These are phyloP conservation scores for Enteromius viviparus DNA, from an alignment of 2,797 vertebrate species.

Conservation along the genomic window DNA sequence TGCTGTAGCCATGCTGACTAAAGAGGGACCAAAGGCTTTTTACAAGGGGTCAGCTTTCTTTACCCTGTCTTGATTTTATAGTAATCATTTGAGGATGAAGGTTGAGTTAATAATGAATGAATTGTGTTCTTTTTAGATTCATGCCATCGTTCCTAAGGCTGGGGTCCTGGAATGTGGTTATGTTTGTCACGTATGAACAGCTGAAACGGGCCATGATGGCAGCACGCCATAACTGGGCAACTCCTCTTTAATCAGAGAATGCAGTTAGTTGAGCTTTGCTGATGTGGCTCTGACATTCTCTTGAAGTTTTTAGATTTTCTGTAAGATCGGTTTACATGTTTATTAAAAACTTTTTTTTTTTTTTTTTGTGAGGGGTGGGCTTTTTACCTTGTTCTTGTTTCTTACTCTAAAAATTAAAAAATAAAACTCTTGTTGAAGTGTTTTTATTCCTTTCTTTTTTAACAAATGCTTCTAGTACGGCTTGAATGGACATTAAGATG, in stretches of 20 bases:
- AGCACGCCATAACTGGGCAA: conserved; percentile 65
- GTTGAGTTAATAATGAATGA: neutral
- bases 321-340: conserved; percentile 26
- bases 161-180: conserved; percentile 94
- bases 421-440: neutral
- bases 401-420: too few species aligned
- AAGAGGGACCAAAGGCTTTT: conserved; percentile 86
- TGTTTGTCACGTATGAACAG: conserved; percentile 95
- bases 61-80: neutral
- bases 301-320: neutral
- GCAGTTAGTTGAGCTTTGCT: conserved; percentile 31
- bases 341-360: conserved; percentile 19
- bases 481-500: neutral
- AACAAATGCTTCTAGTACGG: neutral
- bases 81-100: neutral
- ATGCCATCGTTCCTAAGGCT: conserved; percentile 90
- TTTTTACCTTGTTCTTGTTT: too few species aligned
- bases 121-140: conserved; percentile 75
- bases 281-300: conserved; percentile 21
- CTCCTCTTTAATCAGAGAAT: conserved; percentile 63
- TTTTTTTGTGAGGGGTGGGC: too few species aligned
- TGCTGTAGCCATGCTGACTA: conserved; percentile 83
- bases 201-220: conserved; percentile 86
- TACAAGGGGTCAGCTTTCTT: conserved; percentile 85
- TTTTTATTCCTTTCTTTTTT: neutral